Percentiles rank a stretch among this genome's conserved stretches.
These are phyloP conservation scores for Palythoa heliodiscus DNA, from an alignment of 92 coral and sea anemone species.

Conservation along the genomic window DNA sequence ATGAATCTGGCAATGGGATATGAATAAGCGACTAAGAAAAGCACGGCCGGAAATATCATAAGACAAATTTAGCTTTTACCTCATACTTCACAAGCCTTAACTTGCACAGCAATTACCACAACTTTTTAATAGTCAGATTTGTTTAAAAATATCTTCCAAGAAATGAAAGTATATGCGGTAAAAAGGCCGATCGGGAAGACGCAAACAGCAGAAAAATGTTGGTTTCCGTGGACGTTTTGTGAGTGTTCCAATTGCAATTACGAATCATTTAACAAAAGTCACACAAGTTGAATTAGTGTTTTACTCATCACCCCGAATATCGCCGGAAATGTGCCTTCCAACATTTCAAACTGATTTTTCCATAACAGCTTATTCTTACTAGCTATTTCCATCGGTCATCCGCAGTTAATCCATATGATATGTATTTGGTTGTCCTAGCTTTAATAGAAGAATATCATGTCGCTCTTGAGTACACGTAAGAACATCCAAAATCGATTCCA, in stretches of 20 bases:
- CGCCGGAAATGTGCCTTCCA: constrained; percentile 37
- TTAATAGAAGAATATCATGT: not conserved
- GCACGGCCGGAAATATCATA: constrained; percentile 29
- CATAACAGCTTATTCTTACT: constrained; percentile 5
- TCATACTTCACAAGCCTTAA: not conserved
- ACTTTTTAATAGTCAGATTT: not conserved
- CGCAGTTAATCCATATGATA: constrained; percentile 25
- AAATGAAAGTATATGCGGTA: not conserved
- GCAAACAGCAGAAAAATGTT: not conserved
- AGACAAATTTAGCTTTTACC: constrained; percentile 11
- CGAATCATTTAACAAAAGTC: constrained; percentile 1
- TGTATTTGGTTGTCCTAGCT: constrained; percentile 3
- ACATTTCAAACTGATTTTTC: constrained; percentile 12
- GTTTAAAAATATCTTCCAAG: not conserved
- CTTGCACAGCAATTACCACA: not conserved
- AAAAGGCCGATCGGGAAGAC: not conserved
- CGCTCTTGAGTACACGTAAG: not conserved
- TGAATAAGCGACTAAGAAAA: constrained; percentile 1
- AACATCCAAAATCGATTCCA: not conserved
- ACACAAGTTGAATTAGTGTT: constrained; percentile 7
- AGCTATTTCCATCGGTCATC: not conserved
- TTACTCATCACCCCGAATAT: constrained; percentile 4
- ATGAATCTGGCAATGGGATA: constrained; percentile 10
- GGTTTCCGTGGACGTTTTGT: not conserved
- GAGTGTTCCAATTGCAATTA: constrained; percentile 1